Conservation (phyloP, 1,140 invertebrate species). For the Holotrichia oblita region DNA sequence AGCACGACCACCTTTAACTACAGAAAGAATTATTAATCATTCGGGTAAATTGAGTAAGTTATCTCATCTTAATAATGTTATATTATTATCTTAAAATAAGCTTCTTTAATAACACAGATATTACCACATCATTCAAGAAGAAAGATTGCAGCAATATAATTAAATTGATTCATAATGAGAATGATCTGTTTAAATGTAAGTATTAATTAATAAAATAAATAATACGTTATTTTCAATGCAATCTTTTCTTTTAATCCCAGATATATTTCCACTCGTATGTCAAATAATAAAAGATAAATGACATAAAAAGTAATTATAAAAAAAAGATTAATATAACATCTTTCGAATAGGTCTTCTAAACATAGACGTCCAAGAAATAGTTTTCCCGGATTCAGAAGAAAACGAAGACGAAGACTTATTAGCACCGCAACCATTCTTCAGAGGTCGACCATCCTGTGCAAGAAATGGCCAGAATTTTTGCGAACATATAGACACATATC, state of each 20-base stretch:
- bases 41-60: too few species aligned
- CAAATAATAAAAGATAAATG: too few species aligned
- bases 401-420: neutral
- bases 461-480: conserved; percentile 50
- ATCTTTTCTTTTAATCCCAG: too few species aligned
- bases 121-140: neutral
- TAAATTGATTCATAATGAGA: neutral
- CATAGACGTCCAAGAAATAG: neutral
- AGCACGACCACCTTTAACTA: neutral
- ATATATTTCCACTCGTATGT: too few species aligned
- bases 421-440: neutral
- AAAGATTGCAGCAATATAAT: neutral
- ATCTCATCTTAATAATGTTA: too few species aligned
- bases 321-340: too few species aligned
- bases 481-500: conserved; percentile 54
- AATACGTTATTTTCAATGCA: too few species aligned
- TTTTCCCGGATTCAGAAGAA: conserved; percentile 13
- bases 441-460: conserved; percentile 52
- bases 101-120: neutral
- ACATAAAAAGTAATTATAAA: too few species aligned
- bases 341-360: neutral
- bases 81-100: too few species aligned
- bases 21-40: too few species aligned
- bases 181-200: conserved; percentile 10
- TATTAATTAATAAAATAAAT: too few species aligned